Evolutionary conservation across 1,140 invertebrate genomes (phyloP), one percentile per base, ranked within the genome.

Genomic region (Nephotettix cincticeps): DNA sequence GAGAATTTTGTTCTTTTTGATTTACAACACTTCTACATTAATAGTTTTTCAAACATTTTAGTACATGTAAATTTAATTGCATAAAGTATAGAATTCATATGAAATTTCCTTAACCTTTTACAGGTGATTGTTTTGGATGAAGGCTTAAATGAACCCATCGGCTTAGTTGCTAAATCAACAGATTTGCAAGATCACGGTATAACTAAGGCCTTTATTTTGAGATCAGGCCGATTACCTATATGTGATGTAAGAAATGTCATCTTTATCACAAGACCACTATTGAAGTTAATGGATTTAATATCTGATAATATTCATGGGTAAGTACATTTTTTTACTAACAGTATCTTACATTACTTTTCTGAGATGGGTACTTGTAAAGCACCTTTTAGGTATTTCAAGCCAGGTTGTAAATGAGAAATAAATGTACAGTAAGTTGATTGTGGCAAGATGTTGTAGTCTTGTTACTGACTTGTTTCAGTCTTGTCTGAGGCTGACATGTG

Each of bases 51-150:
- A 43, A 43, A 11, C 40, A 43, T 11, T 43, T 43, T 43, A n/a
- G 40, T 43, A 43, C 9, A 43, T 43, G n/a, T n/a, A 11, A 43
- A 11, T n/a, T 43, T 43, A 43, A n/a, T 11, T 9, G 9, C 40
- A 11, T 11, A 11, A 43, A 43, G n/a, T 11, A n/a, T 11, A 11
- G n/a, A 11, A 43, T 43, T 43, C 40, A 9, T n/a, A 43, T 9
- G n/a, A n/a, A n/a, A n/a, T n/a, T n/a, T n/a, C n/a, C n/a, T 58
- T 36, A 30, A 47, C 17, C 74, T 75, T 76, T 76, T 75, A 28
- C 73, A 94, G 92, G 91, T 91, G 14, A 89, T 97, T 70, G 90
- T 98, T 54, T 95, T 95, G 91, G 96, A 98, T 81, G 91, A 95
- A 79, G 89, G 90, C 68, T 83, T 99, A 54, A 92, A 90, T 25